Conservation (phyloP, 2,888 invertebrate genomes). For the Timandra comae region DNA sequence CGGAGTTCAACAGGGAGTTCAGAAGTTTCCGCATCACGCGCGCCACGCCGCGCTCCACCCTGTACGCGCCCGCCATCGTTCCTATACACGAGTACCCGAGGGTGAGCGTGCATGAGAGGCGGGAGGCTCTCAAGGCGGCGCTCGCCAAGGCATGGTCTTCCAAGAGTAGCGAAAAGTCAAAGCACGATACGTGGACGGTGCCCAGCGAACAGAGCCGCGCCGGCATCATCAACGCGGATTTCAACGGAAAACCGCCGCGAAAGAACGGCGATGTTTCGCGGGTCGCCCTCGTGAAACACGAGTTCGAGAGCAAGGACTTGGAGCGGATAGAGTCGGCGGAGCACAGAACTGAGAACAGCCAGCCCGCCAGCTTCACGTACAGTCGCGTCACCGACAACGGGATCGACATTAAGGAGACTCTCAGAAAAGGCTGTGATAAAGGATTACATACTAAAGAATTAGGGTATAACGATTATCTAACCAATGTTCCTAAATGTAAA, state of each 20-base stretch:
- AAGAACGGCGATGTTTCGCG: conserved; percentile 57
- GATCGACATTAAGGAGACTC: conserved; percentile 67
- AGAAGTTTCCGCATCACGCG: conserved; percentile 76
- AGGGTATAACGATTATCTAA: conserved; percentile 66
- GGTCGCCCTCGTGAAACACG: conserved; percentile 63
- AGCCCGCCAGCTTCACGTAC: conserved; percentile 56
- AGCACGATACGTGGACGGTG: conserved; percentile 67
- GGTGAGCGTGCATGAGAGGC: conserved; percentile 74
- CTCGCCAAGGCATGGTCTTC: conserved; percentile 72
- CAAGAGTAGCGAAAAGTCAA: conserved; percentile 61
- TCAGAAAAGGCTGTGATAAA: conserved; percentile 74
- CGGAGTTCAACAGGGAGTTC: conserved; percentile 79
- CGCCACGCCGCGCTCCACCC: conserved; percentile 67
- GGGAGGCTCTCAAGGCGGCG: conserved; percentile 71
- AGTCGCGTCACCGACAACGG: conserved; percentile 58
- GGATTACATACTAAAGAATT: conserved; percentile 69
- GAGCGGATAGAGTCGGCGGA: conserved; percentile 50
- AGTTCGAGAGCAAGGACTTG: conserved; percentile 63
- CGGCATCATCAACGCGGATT: conserved; percentile 54
- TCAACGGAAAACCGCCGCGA: conserved; percentile 47
- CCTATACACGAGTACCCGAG: conserved; percentile 79
- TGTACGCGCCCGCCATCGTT: conserved; percentile 73
- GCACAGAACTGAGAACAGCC: conserved; percentile 47
- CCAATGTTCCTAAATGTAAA: conserved; percentile 75
- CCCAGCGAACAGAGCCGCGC: conserved; percentile 57